Percentiles rank a stretch among this genome's conserved stretches.
phyloP scores from a whole-genome alignment of 2,113 vertebrate species.

The Alces alces region DNA sequence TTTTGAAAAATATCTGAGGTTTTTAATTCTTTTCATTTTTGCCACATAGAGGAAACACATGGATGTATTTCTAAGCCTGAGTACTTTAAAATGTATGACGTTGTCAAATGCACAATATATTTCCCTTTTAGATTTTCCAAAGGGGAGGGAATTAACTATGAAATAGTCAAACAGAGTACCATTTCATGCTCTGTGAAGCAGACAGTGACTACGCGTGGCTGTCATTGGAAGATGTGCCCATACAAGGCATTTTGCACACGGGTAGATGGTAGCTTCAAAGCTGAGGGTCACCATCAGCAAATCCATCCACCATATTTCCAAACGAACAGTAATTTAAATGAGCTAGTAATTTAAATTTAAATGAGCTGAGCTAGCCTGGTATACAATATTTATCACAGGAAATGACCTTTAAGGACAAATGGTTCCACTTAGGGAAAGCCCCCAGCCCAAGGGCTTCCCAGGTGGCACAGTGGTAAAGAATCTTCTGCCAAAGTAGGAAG shows the following conservation, averaged over 20 bases:
- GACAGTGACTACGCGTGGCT: background rate
- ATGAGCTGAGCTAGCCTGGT: background rate
- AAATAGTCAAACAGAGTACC: background rate
- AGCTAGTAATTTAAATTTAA: too few relatives aligned
- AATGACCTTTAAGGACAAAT: background rate
- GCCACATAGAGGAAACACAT: background rate
- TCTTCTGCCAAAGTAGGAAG: background rate
- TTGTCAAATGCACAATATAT: background rate
- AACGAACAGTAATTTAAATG: background rate
- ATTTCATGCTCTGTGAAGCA: background rate
- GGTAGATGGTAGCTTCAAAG: background rate
- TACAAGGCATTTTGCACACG: fast-evolving
- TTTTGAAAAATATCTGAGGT: background rate
- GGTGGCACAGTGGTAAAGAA: background rate
- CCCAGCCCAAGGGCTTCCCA: background rate
- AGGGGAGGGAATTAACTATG: background rate
- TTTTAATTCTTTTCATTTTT: conserved; percentile 13
- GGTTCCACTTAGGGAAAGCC: background rate
- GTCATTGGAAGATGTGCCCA: background rate
- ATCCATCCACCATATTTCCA: background rate
- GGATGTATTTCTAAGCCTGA: background rate
- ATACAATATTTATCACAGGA: background rate
- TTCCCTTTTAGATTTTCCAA: background rate
- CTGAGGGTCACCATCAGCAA: background rate
- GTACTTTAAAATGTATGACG: background rate